These are phyloP conservation scores for Echiichthys vipera DNA, from an alignment of 2,797 vertebrate genomes.

Conservation along the genomic window DNA sequence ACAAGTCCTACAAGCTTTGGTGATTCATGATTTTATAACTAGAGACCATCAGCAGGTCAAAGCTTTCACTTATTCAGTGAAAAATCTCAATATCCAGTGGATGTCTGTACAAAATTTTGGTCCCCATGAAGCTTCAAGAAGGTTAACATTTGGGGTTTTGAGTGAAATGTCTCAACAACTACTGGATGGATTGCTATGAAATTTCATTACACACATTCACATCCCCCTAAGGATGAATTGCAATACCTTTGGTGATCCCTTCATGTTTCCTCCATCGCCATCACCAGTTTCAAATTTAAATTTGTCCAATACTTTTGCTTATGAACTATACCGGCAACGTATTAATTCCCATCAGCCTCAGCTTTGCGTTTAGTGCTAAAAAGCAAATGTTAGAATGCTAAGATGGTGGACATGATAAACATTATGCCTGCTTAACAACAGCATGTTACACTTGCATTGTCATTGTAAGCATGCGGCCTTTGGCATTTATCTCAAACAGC, in stretches of 20 bases:
- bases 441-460: background rate
- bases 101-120: background rate
- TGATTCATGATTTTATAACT: background rate
- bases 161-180: background rate
- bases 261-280: background rate
- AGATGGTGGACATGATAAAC: background rate
- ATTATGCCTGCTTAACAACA: background rate
- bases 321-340: background rate
- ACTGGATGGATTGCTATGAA: background rate
- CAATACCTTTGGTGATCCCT: too few relatives aligned
- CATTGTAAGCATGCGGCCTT: background rate
- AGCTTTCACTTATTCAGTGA: background rate
- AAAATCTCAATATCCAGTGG: too few relatives aligned
- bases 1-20: background rate
- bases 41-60: background rate
- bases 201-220: background rate
- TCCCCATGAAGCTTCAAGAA: too few relatives aligned
- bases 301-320: background rate
- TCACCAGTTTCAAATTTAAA: background rate
- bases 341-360: background rate
- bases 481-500: background rate
- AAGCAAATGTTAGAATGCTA: too few relatives aligned
- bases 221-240: background rate
- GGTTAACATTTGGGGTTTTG: background rate
- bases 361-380: background rate